phyloP scores from a whole-genome alignment of 2,888 invertebrate genomes.

The Aspidapion aeneum region DNA sequence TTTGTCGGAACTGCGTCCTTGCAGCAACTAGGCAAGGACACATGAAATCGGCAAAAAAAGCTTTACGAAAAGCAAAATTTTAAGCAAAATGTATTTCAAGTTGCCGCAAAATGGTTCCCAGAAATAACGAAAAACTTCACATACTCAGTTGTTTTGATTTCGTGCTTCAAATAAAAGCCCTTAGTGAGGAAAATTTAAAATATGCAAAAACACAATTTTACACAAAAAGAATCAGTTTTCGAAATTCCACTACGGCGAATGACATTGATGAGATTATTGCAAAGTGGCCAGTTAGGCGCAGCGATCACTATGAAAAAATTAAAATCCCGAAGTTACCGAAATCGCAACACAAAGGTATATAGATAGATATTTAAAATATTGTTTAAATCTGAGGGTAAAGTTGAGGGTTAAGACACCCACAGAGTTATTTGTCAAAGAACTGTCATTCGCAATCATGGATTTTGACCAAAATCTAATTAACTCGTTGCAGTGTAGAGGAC shows the following conservation, averaged over 20 bases:
- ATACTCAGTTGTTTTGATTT: slow-evolving; percentile 27
- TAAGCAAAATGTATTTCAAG: not conserved
- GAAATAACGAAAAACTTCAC: slow-evolving; percentile 3
- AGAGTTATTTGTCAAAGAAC: no score
- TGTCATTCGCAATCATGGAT: no score
- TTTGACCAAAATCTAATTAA: no score
- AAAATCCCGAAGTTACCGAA: slow-evolving; percentile 28
- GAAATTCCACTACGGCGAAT: no score
- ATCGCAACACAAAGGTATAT: slow-evolving; percentile 29
- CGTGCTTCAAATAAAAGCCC: slow-evolving; percentile 26
- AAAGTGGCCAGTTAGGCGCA: slow-evolving; percentile 4
- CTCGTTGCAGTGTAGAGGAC: no score
- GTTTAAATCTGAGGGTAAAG: no score
- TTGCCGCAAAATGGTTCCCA: not conserved
- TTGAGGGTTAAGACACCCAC: no score
- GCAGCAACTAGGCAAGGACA: no score
- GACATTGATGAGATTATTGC: not conserved
- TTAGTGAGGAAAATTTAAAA: slow-evolving; percentile 28
- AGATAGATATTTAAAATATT: not conserved
- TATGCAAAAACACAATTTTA: slow-evolving; percentile 31
- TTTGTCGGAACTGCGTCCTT: no score
- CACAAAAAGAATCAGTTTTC: slow-evolving; percentile 16
- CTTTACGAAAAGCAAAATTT: no score
- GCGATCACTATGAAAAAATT: slow-evolving; percentile 29
- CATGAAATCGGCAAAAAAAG: no score